Evolutionary conservation across 2,888 invertebrate species (phyloP), one percentile per base, ranked within the genome.

Genomic region (Meteorus colon): DNA sequence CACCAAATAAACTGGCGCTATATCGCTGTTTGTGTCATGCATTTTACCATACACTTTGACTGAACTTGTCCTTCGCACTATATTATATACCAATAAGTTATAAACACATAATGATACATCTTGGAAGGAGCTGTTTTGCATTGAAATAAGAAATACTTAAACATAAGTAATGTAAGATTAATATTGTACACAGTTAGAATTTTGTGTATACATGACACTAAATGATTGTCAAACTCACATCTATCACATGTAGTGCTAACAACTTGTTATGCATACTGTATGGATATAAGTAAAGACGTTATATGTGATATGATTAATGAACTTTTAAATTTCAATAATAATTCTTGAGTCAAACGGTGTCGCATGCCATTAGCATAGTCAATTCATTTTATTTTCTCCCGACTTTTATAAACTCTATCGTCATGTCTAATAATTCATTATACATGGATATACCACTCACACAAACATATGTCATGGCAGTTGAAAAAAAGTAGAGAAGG

Each of bases 1-100:
- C 81, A 81, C 80, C 81, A 83, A 81, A 81, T 82, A 81, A 83
- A 24, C 82, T 81, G 81, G 77, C 74, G 80, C 81, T 79, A 75
- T 77, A 75, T 19, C 63, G 29, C 59, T 27, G 34, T 70, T 70
- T 65, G 24, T 37, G 19, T 19, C 48, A 48, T 45, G 14, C 14
- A 29, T 24, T 19, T 59, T 14, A 1, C 19, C 4, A 48, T n/a
- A 48, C n/a, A n/a, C 48, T 1, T 0, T 60, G 14, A 27, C 8
- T 4, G 1, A 24, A 29, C 29, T 24, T 60, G 6, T 60, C 12
- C 62, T 62, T 31, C 29, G 16, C 29, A 31, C 62, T 62, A 29
- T 10, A 62, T 62, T 29, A 31, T 62, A 27, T 16, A 16, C 31
- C 24, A 16, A 62, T 31, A 48, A 48, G 48, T 48, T 6, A 48